Evolutionary conservation across 2,888 invertebrate species (phyloP).

Genomic region (Tetheella fluctuosa): DNA sequence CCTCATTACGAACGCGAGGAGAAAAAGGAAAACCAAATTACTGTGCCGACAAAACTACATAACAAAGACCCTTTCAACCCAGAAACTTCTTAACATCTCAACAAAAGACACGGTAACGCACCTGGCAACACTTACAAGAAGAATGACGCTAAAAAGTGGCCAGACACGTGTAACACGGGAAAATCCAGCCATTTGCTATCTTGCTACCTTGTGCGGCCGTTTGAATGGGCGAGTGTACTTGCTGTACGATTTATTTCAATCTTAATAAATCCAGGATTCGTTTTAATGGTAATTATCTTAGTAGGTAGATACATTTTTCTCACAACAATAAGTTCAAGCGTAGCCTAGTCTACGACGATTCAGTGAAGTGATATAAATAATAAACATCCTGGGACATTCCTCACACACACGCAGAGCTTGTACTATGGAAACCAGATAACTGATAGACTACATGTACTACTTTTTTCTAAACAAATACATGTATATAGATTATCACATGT

Average conservation of each 20-base stretch:
- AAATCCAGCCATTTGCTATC: constrained; percentile 49
- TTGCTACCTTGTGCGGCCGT: constrained; percentile 36
- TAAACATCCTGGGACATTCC: too few species aligned
- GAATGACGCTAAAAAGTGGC: constrained; percentile 39
- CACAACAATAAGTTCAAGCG: too few species aligned
- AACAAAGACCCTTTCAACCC: constrained; percentile 18
- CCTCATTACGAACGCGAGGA: constrained; percentile 7
- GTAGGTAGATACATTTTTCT: too few species aligned
- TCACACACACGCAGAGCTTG: too few species aligned
- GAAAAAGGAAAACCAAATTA: constrained; percentile 18
- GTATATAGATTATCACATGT: too few species aligned
- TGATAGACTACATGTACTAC: too few species aligned
- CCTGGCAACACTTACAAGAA: constrained; percentile 38
- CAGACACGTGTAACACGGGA: constrained; percentile 41
- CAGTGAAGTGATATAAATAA: too few species aligned
- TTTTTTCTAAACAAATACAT: too few species aligned
- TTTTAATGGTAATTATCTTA: too few species aligned
- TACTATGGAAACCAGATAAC: too few species aligned
- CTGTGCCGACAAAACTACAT: constrained; percentile 29
- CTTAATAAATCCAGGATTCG: too few species aligned
- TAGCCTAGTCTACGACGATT: too few species aligned
- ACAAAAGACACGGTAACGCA: constrained; percentile 37
- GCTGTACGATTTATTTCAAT: neutral
- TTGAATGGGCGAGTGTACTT: constrained; percentile 20
- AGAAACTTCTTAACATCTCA: constrained; percentile 32